Percentiles rank a stretch among this genome's conserved stretches.
These are phyloP conservation scores for Lutraria lutraria DNA, from an alignment of 2,888 invertebrate genomes.

Conservation along the genomic window DNA sequence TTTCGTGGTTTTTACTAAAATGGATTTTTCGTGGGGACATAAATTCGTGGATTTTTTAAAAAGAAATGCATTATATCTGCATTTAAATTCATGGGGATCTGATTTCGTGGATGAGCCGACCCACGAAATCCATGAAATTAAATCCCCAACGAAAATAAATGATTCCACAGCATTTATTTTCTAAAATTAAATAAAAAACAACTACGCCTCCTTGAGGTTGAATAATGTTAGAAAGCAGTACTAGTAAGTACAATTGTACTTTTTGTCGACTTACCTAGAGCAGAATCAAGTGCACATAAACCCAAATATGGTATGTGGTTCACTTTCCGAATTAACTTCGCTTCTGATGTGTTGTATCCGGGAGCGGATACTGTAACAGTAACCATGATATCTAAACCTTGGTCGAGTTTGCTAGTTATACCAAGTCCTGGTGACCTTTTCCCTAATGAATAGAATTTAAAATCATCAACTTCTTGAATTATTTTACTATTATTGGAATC, in stretches of 20 bases:
- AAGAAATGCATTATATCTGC: too few relatives aligned
- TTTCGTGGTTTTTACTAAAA: too few relatives aligned
- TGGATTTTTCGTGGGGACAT: too few relatives aligned
- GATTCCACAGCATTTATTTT: too few relatives aligned
- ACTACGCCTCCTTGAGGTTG: neutral
- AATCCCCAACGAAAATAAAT: too few relatives aligned
- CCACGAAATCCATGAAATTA: too few relatives aligned
- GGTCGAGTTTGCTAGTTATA: conserved; percentile 26
- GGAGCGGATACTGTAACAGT: conserved; percentile 41
- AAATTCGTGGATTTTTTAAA: too few relatives aligned
- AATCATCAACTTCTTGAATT: neutral
- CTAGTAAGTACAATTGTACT: neutral
- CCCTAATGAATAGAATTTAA: neutral
- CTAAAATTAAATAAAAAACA: neutral
- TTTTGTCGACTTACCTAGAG: neutral
- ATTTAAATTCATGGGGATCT: too few relatives aligned
- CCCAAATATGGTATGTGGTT: conserved; percentile 60
- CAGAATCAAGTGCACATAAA: conserved; percentile 39
- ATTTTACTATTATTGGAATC: too few relatives aligned
- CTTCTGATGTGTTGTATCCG: conserved; percentile 41
- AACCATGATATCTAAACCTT: conserved; percentile 43
- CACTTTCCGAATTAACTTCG: conserved; percentile 31
- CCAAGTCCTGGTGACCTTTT: conserved; percentile 34
- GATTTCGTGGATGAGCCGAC: too few relatives aligned
- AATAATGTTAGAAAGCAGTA: neutral